Evolutionary conservation across 2,113 vertebrate species (phyloP), one percentile per base, ranked within the genome.

Genomic region (Platysternon megacephalum): DNA sequence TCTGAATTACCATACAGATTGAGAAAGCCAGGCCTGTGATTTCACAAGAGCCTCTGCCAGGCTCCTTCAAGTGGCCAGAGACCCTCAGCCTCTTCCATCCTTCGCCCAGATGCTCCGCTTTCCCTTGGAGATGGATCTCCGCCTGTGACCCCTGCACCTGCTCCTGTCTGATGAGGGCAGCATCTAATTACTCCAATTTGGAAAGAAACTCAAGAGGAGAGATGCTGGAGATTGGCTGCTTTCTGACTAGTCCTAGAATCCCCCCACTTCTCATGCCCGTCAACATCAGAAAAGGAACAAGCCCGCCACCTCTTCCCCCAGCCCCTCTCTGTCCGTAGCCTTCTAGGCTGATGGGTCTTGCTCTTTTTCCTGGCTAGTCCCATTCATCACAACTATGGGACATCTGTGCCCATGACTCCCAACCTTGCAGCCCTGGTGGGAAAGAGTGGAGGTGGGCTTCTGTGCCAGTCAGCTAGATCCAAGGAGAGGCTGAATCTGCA

Each of bases 31-130:
- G 28, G 72, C 13, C 79, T n/a, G n/a, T 46, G 87, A 82, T 93
- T 93, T 26, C 88, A 52, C 32, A 12, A 88, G 90, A 84, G 93
- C 68, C 61, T 82, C 84, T 48, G 53, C 53, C n/a, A 24, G 61
- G 76, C 61, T 90, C 49, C 82, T 86, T 51, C 28, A 12, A 78
- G 85, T 72, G 65, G 5, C 56, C 5, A 3, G 61, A 89, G 82
- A 21, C 58, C 76, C 76, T 89, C 85, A 5, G n/a, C 78, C 39
- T 8, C 11, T 7, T 3, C 86, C 51, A 74, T 11, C n/a, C 8
- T 46, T 46, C 39, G 5, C 3, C 89, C 3, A 35, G 39, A 84
- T 65, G 4, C 88, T 58, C 29, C 3, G 32, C 55, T 86, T 49
- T 58, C 79, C 46, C 55, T 3, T 1, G 19, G 44, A 58, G 35